Conservation (phyloP, 1,140 invertebrate species). For the Heliconius himera region DNA sequence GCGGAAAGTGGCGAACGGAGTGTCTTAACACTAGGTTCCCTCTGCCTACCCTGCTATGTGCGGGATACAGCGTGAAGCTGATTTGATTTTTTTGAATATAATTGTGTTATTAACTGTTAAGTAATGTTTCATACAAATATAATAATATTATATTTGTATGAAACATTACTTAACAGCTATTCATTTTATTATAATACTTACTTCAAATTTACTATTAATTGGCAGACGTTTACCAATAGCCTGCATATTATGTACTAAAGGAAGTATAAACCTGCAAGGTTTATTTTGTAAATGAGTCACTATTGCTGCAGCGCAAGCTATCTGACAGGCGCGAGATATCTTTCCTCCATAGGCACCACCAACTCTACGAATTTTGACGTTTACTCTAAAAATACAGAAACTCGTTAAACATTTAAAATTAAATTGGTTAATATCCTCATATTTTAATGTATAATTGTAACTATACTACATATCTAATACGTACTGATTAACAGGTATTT, state of each 20-base stretch:
- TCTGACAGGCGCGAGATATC: conserved; percentile 57
- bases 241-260: conserved; percentile 86
- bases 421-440: no score
- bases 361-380: conserved; percentile 61
- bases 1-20: no score
- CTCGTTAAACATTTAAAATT: no score
- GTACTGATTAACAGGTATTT: conserved; percentile 74
- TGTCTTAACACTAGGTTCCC: no score
- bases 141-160: no score
- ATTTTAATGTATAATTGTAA: no score
- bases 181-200: conserved; percentile 47
- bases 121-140: no score
- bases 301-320: conserved; percentile 61
- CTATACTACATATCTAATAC: not conserved
- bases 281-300: conserved; percentile 56
- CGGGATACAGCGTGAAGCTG: no score
- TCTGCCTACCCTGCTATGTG: no score
- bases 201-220: conserved; percentile 84
- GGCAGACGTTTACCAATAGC: conserved; percentile 84
- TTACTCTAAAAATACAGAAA: conserved; percentile 56
- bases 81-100: no score
- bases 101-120: no score
- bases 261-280: conserved; percentile 73
- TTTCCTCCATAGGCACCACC: conserved; percentile 71
- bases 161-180: not conserved